Conservation (phyloP, 2,888 invertebrate species). For the Ectemnius cavifrons region DNA sequence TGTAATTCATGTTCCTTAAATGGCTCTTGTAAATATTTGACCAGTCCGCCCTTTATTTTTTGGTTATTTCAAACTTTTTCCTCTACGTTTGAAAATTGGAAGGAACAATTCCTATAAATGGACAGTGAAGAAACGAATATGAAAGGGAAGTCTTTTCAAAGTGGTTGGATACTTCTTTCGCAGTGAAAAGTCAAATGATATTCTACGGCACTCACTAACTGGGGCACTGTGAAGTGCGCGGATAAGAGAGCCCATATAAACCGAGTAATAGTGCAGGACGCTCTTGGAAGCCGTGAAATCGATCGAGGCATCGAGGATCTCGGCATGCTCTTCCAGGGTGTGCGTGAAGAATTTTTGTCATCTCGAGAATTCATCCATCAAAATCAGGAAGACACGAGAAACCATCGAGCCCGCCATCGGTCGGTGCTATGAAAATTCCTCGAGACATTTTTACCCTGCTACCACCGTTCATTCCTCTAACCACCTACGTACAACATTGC, state of each 20-base stretch:
- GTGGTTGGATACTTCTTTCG: slow-evolving; percentile 4
- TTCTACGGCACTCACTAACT: slow-evolving; percentile 23
- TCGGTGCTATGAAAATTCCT: slow-evolving; percentile 31
- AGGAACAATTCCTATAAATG: too few species aligned
- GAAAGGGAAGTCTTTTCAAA: too few species aligned
- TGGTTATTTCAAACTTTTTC: too few species aligned
- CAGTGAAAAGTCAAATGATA: slow-evolving; percentile 21
- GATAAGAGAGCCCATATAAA: slow-evolving; percentile 25
- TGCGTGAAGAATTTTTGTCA: slow-evolving; percentile 36
- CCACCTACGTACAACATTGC: neutral
- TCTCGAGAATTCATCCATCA: slow-evolving; percentile 50
- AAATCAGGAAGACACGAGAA: slow-evolving; percentile 29
- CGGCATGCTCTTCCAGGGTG: slow-evolving; percentile 20
- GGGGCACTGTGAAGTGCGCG: slow-evolving; percentile 15
- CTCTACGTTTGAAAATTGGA: too few species aligned
- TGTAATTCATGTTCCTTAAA: too few species aligned
- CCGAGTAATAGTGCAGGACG: slow-evolving; percentile 30
- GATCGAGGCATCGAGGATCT: slow-evolving; percentile 48
- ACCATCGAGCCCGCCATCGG: neutral
- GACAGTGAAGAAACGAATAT: too few species aligned
- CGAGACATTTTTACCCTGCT: slow-evolving; percentile 3
- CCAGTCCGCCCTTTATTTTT: too few species aligned
- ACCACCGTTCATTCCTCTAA: neutral
- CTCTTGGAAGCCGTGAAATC: slow-evolving; percentile 49
- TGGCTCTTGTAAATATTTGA: too few species aligned